Evolutionary conservation across 2,113 vertebrate species (phyloP).

Genomic region (Pedionomus torquatus): DNA sequence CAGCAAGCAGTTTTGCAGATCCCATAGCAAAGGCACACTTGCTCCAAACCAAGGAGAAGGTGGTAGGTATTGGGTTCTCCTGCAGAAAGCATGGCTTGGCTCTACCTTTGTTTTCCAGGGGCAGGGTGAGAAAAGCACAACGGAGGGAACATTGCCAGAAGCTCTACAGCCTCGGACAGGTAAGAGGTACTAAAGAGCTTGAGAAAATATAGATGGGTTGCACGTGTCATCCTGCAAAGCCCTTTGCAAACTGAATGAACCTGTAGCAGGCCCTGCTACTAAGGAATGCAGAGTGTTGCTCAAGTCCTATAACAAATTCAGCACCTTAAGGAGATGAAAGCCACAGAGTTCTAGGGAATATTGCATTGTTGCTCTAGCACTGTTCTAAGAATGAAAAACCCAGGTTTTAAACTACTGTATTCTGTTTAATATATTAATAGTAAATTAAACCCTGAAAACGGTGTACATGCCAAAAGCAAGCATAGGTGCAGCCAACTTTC

Average conservation of each 20-base stretch:
- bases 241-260: neutral
- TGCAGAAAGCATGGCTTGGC: neutral
- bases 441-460: conserved; percentile 43
- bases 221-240: neutral
- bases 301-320: neutral
- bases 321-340: conserved; percentile 3
- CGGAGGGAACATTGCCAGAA: neutral
- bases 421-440: conserved; percentile 59
- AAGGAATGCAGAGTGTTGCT: neutral
- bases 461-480: conserved; percentile 44
- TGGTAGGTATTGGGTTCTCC: neutral
- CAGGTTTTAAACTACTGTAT: conserved; percentile 41
- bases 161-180: neutral
- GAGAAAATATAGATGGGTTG: neutral
- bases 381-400: conserved; percentile 15
- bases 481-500: conserved; percentile 45
- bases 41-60: neutral
- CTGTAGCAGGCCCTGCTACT: neutral
- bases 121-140: neutral
- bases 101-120: neutral
- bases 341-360: neutral
- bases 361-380: conserved; percentile 4
- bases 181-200: neutral
- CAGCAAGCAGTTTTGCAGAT: neutral
- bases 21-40: neutral